These are phyloP conservation scores for Drosophila histrio DNA, from an alignment of 2,888 invertebrate species.

Conservation along the genomic window DNA sequence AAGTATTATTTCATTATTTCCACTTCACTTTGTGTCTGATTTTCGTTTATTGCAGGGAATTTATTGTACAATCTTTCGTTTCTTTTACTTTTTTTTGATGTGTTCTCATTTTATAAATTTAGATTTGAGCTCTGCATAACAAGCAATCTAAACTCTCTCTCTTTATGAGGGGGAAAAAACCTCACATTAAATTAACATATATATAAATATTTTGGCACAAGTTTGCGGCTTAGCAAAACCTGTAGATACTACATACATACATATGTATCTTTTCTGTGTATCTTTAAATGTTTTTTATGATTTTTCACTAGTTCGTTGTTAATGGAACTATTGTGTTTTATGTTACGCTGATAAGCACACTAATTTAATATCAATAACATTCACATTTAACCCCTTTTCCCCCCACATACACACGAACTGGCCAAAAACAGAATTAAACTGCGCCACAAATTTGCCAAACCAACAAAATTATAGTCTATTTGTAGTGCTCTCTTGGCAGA, in stretches of 20 bases:
- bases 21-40: slow-evolving; percentile 20
- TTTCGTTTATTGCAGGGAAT: slow-evolving; percentile 13
- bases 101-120: slow-evolving; percentile 6
- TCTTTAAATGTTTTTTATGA: not conserved
- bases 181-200: slow-evolving; percentile 37
- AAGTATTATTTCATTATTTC: slow-evolving; percentile 15
- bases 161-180: slow-evolving; percentile 7
- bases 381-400: slow-evolving; percentile 9
- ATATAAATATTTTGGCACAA: slow-evolving; percentile 17
- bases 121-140: slow-evolving; percentile 8
- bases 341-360: slow-evolving; percentile 32
- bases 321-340: slow-evolving; percentile 3
- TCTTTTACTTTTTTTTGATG: not conserved
- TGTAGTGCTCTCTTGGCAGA: not conserved
- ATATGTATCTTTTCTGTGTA: not conserved
- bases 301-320: not conserved
- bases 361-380: not conserved
- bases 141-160: slow-evolving; percentile 9
- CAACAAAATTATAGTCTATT: slow-evolving; percentile 54
- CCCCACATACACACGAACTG: slow-evolving; percentile 30
- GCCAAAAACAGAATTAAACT: slow-evolving; percentile 60
- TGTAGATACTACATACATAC: too few species aligned
- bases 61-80: slow-evolving; percentile 2
- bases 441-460: slow-evolving; percentile 66
- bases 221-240: not conserved